phyloP scores from a whole-genome alignment of 1,140 invertebrate genomes.

The Drosophila nikananu region DNA sequence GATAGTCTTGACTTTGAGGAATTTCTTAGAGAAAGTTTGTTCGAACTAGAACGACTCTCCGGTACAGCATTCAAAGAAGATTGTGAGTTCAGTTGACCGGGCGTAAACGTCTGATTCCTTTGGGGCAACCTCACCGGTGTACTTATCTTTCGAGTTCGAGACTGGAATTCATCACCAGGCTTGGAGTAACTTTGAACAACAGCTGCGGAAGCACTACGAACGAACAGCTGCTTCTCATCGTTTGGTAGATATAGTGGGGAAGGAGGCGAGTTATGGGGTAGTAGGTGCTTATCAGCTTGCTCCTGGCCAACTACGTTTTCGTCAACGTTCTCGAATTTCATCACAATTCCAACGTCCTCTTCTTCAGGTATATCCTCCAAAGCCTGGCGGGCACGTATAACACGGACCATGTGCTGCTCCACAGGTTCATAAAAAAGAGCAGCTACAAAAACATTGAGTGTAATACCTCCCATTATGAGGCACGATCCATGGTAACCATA shows the following conservation, averaged over 20 bases:
- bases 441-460: slow-evolving; percentile 93
- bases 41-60: slow-evolving; percentile 83
- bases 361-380: slow-evolving; percentile 83
- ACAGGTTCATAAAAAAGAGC: slow-evolving; percentile 94
- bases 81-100: slow-evolving; percentile 87
- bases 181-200: slow-evolving; percentile 84
- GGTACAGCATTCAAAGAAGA: slow-evolving; percentile 88
- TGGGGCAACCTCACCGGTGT: slow-evolving; percentile 84
- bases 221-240: slow-evolving; percentile 85
- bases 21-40: slow-evolving; percentile 69
- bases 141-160: slow-evolving; percentile 86
- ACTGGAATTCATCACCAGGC: slow-evolving; percentile 71
- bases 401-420: slow-evolving; percentile 90
- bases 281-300: slow-evolving; percentile 53
- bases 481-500: slow-evolving; percentile 93
- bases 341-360: slow-evolving; percentile 82
- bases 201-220: slow-evolving; percentile 86
- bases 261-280: slow-evolving; percentile 71
- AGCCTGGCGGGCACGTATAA: slow-evolving; percentile 82
- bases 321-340: slow-evolving; percentile 82
- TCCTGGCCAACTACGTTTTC: slow-evolving; percentile 74
- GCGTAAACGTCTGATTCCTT: slow-evolving; percentile 85
- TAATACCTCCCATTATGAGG: slow-evolving; percentile 92
- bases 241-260: slow-evolving; percentile 64
- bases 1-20: slow-evolving; percentile 85